These are phyloP conservation scores for Bradypodion ventrale DNA, from an alignment of 2,797 vertebrate genomes.

Conservation along the genomic window DNA sequence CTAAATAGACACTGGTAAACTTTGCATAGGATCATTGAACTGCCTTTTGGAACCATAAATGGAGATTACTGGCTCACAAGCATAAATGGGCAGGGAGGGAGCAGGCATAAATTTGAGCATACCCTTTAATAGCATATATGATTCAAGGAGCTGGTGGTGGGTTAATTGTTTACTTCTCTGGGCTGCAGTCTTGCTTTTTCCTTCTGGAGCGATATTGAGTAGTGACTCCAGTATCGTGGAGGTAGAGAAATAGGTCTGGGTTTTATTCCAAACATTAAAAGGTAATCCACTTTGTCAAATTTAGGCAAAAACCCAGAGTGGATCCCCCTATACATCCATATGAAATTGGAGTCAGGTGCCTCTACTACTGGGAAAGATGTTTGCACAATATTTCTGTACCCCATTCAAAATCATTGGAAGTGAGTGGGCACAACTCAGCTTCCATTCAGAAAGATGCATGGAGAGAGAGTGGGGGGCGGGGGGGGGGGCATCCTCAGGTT, in stretches of 20 bases:
- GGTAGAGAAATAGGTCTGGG: neutral
- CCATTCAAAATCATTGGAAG: no score
- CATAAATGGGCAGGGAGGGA: neutral
- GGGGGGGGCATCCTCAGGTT: no score
- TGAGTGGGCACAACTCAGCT: no score
- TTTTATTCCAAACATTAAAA: neutral
- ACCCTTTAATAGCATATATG: neutral
- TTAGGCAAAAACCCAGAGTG: neutral
- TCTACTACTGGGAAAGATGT: neutral
- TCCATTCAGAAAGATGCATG: no score
- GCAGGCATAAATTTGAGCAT: neutral
- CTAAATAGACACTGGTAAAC: neutral
- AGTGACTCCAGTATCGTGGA: neutral
- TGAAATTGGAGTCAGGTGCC: neutral
- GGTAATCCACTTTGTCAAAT: neutral
- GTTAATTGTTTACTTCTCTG: neutral
- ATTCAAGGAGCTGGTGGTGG: neutral
- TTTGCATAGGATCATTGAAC: slow-evolving; percentile 30
- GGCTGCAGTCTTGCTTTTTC: neutral
- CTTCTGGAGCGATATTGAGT: neutral
- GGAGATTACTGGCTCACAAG: slow-evolving; percentile 12
- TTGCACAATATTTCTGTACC: no score
- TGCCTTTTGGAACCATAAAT: slow-evolving; percentile 13
- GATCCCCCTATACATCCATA: neutral
- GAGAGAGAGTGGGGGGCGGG: no score